A percentile compares a stretch with the other conserved stretches of the same genome.
These are phyloP conservation scores for Paelopatides confundens DNA, from an alignment of 53 echinoderm and acorn worm species.

Conservation along the genomic window DNA sequence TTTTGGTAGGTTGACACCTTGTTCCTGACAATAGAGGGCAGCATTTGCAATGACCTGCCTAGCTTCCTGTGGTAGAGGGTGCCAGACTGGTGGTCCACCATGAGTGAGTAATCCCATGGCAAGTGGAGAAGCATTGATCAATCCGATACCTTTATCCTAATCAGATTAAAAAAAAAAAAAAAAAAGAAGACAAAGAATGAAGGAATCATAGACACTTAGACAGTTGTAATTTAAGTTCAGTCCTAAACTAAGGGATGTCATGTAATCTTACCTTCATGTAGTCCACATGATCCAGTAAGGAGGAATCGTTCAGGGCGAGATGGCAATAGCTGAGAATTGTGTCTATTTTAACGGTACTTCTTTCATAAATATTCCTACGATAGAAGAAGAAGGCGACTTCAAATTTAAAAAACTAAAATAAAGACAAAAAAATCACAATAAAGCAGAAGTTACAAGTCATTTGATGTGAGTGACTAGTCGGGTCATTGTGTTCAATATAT, in stretches of 20 bases:
- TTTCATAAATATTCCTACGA: constrained; percentile 73
- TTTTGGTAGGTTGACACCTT: constrained; percentile 78
- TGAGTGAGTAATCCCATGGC: constrained; percentile 84
- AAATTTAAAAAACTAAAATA: neutral
- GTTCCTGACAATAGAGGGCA: constrained; percentile 74
- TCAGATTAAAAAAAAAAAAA: neutral
- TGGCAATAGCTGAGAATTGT: constrained; percentile 85
- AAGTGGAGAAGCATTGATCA: constrained; percentile 82
- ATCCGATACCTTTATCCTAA: constrained; percentile 76
- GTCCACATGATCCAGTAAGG: constrained; percentile 76
- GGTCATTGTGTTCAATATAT: no score
- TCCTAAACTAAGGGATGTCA: no score
- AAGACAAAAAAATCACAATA: neutral
- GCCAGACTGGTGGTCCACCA: constrained; percentile 83
- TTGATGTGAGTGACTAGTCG: no score
- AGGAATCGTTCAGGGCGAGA: constrained; percentile 72
- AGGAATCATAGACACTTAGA: no score
- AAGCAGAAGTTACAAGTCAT: no score
- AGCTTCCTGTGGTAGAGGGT: constrained; percentile 69
- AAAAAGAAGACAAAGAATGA: neutral
- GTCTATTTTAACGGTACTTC: constrained; percentile 83
- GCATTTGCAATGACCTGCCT: constrained; percentile 71
- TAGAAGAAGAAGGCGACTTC: neutral
- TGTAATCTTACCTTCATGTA: constrained; percentile 91
- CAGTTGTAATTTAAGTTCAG: no score